Conservation (phyloP, 2,113 vertebrate genomes). For the Clarias gariepinus region DNA sequence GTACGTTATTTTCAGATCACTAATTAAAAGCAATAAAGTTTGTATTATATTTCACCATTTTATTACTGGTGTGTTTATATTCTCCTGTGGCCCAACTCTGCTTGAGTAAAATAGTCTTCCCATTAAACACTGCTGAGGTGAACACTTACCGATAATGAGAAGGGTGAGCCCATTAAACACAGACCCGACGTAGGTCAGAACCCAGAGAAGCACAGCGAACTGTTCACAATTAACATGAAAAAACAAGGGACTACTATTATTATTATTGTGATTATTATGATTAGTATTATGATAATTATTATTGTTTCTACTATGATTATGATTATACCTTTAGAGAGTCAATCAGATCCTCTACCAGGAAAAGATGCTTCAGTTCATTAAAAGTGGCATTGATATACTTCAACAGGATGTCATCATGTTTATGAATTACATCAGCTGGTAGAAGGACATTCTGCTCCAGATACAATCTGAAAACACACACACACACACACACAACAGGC, state of each 20-base stretch:
- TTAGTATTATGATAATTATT: neutral
- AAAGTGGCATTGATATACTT: constrained; percentile 79
- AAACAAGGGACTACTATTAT: neutral
- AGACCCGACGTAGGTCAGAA: constrained; percentile 85
- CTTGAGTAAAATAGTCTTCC: neutral
- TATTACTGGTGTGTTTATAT: neutral
- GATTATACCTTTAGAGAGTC: constrained; percentile 83
- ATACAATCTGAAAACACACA: constrained; percentile 74
- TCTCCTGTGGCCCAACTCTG: neutral
- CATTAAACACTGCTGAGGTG: neutral
- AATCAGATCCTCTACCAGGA: constrained; percentile 87
- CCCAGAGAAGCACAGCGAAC: constrained; percentile 90
- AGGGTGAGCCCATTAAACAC: constrained; percentile 89
- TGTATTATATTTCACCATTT: neutral
- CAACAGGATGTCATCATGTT: constrained; percentile 81
- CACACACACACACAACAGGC: neutral
- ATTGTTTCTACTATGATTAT: neutral
- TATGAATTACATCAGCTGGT: constrained; percentile 84
- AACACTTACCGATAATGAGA: constrained; percentile 83
- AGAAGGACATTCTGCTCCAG: constrained; percentile 83
- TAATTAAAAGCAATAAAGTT: neutral
- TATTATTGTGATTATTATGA: neutral
- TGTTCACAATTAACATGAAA: constrained; percentile 52
- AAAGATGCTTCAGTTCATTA: constrained; percentile 82
- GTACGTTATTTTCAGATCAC: neutral